phyloP scores from a whole-genome alignment of 2,113 vertebrate genomes.

The Scortum barcoo region DNA sequence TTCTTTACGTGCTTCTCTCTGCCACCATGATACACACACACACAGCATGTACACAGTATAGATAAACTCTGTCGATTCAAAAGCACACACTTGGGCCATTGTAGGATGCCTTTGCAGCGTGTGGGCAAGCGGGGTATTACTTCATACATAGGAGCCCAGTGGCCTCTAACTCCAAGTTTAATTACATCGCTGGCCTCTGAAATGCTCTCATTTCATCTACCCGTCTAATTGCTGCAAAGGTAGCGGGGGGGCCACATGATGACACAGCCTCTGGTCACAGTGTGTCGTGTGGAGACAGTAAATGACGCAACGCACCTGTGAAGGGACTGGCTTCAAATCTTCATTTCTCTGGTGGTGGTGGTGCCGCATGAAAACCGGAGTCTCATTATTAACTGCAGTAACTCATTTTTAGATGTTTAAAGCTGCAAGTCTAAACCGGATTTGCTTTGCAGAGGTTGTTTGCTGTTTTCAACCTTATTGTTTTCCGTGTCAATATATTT shows the following conservation, averaged over 20 bases:
- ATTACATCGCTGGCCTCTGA: slow-evolving; percentile 74
- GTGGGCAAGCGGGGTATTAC: slow-evolving; percentile 15
- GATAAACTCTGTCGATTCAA: slow-evolving; percentile 21
- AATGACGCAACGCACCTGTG: slow-evolving; percentile 65
- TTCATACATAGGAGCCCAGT: slow-evolving; percentile 50
- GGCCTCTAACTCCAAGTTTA: slow-evolving; percentile 71
- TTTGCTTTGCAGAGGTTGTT: slow-evolving; percentile 15
- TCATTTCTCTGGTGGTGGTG: slow-evolving; percentile 26
- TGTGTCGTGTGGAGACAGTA: slow-evolving; percentile 53
- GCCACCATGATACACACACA: background rate
- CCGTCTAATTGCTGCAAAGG: slow-evolving; percentile 72
- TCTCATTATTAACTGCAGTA: slow-evolving; percentile 46
- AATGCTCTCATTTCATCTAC: slow-evolving; percentile 71
- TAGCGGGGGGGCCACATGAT: slow-evolving; percentile 55
- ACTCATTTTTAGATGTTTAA: slow-evolving; percentile 54
- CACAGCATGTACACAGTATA: background rate
- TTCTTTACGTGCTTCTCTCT: background rate
- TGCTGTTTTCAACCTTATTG: slow-evolving; percentile 4
- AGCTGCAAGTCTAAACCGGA: slow-evolving; percentile 8
- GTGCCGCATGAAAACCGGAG: slow-evolving; percentile 34
- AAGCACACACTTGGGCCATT: background rate
- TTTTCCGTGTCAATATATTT: slow-evolving; percentile 11
- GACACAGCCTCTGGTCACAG: slow-evolving; percentile 63
- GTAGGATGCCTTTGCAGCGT: background rate
- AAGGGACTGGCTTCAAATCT: slow-evolving; percentile 26